phyloP scores from a whole-genome alignment of 2,888 invertebrate genomes.

The Epinotia ramella region DNA sequence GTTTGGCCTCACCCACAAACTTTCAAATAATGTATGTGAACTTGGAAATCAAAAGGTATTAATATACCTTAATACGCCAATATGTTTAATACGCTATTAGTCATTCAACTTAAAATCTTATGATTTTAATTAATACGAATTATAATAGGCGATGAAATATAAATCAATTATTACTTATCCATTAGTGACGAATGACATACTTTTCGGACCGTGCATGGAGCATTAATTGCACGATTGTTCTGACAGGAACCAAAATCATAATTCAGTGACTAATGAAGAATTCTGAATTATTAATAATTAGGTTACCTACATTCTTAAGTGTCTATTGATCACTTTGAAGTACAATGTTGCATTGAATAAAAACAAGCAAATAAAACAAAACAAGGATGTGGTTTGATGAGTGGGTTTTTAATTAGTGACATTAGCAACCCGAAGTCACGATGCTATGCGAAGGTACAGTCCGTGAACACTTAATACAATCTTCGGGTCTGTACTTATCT shows the following conservation, averaged over 20 bases:
- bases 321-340: background rate
- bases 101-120: background rate
- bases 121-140: background rate
- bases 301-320: slow-evolving; percentile 11
- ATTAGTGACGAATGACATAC: background rate
- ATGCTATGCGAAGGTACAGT: too few relatives aligned
- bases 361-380: slow-evolving; percentile 4
- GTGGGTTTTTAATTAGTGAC: background rate
- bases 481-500: too few relatives aligned
- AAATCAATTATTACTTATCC: background rate
- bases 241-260: background rate
- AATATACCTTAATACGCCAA: too few relatives aligned
- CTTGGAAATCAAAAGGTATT: too few relatives aligned
- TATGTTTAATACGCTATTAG: too few relatives aligned
- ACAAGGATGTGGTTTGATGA: slow-evolving; percentile 5
- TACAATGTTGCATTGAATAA: slow-evolving; percentile 4
- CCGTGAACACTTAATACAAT: too few relatives aligned
- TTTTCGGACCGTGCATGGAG: background rate
- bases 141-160: background rate
- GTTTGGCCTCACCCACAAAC: background rate
- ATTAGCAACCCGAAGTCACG: background rate
- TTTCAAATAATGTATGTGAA: too few relatives aligned
- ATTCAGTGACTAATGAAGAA: slow-evolving; percentile 4
- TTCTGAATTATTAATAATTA: background rate
- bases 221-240: slow-evolving; percentile 1